Conservation (phyloP, 2,888 invertebrate species). For the Smittia aterrima region DNA sequence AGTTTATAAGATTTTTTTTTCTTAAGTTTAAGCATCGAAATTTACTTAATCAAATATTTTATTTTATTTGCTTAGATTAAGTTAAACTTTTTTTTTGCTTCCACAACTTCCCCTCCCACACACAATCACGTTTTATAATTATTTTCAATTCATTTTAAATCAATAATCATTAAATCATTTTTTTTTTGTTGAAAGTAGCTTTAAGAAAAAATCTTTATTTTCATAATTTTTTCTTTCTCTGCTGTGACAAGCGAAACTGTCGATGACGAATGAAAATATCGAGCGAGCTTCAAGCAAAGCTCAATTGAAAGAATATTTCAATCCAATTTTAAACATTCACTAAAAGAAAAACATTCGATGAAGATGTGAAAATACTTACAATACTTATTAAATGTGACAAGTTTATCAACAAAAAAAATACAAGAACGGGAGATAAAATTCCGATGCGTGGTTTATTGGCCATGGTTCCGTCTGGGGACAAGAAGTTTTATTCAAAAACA, state of each 20-base stretch:
- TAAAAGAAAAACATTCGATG: conserved; percentile 13
- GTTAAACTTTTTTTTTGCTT: conserved; percentile 2
- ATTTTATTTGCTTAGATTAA: conserved; percentile 7
- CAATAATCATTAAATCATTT: background rate
- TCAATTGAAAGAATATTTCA: background rate
- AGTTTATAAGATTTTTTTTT: conserved; percentile 1
- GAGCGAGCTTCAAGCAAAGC: background rate
- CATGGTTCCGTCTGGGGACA: background rate
- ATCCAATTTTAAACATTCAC: conserved; percentile 25
- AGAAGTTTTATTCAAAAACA: background rate
- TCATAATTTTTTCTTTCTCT: background rate
- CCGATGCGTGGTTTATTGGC: conserved; percentile 3
- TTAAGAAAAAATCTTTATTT: conserved; percentile 5
- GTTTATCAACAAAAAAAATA: conserved; percentile 31
- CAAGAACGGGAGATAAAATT: background rate
- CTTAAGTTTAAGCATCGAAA: background rate
- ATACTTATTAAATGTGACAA: conserved; percentile 40
- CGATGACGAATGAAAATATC: background rate
- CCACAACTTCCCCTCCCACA: background rate
- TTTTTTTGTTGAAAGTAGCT: background rate
- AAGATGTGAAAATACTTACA: conserved; percentile 33
- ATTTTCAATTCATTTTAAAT: conserved; percentile 13
- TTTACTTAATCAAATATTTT: conserved; percentile 26
- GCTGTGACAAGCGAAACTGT: background rate
- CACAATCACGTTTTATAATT: conserved; percentile 3